Evolutionary conservation across 2,113 vertebrate species (phyloP).

Genomic region (Cryptoleucopteryx plumbea): DNA sequence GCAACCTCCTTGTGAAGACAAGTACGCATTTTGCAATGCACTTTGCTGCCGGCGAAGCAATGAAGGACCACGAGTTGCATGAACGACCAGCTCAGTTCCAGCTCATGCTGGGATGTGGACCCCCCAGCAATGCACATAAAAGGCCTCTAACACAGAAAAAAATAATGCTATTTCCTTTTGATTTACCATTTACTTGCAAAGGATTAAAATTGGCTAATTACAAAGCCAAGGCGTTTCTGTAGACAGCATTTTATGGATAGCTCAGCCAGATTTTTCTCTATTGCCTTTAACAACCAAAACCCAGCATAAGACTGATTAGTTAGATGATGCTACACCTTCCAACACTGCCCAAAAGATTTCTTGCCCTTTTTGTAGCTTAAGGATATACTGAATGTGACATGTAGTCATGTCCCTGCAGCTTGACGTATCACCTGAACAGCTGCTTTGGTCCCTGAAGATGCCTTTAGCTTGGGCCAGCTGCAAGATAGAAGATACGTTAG

Average conservation of each 20-base stretch:
- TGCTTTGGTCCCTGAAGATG: background rate
- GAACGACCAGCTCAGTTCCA: background rate
- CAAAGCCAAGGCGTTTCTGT: background rate
- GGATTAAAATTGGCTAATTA: background rate
- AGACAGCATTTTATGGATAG: background rate
- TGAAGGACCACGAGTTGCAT: accelerated
- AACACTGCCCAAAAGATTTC: background rate
- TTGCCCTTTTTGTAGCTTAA: background rate
- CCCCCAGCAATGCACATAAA: background rate
- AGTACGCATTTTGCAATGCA: accelerated
- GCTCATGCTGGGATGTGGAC: background rate
- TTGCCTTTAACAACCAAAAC: background rate
- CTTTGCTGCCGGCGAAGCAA: background rate
- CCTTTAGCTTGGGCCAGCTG: background rate
- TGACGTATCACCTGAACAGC: background rate
- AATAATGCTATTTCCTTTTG: background rate
- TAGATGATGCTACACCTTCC: background rate
- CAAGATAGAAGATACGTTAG: background rate
- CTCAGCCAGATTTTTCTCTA: background rate
- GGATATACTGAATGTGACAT: background rate
- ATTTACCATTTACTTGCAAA: background rate
- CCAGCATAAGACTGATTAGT: background rate
- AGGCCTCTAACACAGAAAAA: background rate
- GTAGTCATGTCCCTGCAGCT: background rate
- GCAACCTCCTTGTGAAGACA: background rate